Base-by-base conservation (phyloP, 2,888 invertebrate genomes). In the Aporophyla nigra region DNA sequence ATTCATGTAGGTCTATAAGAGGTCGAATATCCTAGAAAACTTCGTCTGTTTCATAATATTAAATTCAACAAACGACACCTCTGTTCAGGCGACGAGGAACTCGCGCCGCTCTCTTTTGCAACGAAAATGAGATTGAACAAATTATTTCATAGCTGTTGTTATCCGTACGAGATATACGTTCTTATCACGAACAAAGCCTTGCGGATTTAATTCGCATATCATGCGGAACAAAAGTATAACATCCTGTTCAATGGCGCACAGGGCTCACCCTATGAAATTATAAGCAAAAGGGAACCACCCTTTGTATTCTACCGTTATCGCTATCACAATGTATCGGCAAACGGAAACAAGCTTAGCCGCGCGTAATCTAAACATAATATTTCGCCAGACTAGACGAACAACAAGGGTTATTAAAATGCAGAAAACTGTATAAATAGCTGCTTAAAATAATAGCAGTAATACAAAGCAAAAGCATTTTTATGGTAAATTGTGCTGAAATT, bases 31-130 rank as follows among this genome's bases (percentile, higher is more conserved):
- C 43, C 27, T 5, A 49, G 54, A 21, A 58, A 78, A 68, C 33
- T 78, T 75, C 24, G 54, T 59, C 24, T 73, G 63, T 40, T 68
- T 70, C 49, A 46, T 76, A 27, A 83, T 84, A 79, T 83, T 71
- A 79, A 70, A 84, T 86, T 86, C 80, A 86, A 71, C 71, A 73
- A 86, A 84, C 71, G 80, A 79, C 80, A 86, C 86, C 71, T 74
- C 75, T 75, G 84, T 68, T 82, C 59, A 70, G 72, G 65, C 68
- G 56, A 70, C 72, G 62, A 62, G 43, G 19, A 59, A 51, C 51
- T 61, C 59, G 69, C 43, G 62, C 58, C 63, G 58, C 59, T 62
- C 33, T 33, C 21, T 71, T 83, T 70, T 78, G 70, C 40, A 70
- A 78, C n/a, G 53, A 83, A 77, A 85, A 83, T 82, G 58, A 85